Percentiles rank a stretch among this genome's conserved stretches.
These are phyloP conservation scores for Gambusia holbrooki DNA, from an alignment of 2,113 vertebrate genomes.

Conservation along the genomic window DNA sequence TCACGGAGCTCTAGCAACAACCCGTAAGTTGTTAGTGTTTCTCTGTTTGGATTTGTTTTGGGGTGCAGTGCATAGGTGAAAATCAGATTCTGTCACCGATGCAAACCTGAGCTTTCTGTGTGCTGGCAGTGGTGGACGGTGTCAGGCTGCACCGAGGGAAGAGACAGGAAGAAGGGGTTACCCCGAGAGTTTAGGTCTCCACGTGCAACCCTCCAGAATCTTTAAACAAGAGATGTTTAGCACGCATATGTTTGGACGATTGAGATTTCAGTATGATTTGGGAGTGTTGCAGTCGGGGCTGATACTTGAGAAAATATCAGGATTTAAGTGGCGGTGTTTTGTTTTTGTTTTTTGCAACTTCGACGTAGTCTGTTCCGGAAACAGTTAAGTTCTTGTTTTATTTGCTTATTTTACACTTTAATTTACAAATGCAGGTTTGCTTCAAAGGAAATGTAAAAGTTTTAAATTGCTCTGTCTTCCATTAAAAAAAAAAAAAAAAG, in stretches of 20 bases:
- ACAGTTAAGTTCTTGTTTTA: constrained; percentile 2
- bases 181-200: constrained; percentile 29
- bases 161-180: background rate
- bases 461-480: no score
- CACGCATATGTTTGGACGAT: background rate
- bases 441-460: no score
- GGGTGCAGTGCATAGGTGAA: background rate
- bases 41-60: constrained; percentile 4
- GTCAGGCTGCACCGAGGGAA: background rate
- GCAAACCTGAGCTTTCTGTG: constrained; percentile 7
- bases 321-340: constrained; percentile 6
- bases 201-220: constrained; percentile 12
- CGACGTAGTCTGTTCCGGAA: background rate
- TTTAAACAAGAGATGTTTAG: background rate
- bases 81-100: constrained; percentile 14
- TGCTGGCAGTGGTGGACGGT: constrained; percentile 31
- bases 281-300: background rate
- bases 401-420: background rate
- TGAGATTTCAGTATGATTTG: background rate
- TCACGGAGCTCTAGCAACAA: constrained; percentile 77
- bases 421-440: no score
- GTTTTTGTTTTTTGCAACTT: background rate
- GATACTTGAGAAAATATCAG: background rate
- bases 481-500: no score
- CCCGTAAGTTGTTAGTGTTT: constrained; percentile 77